A percentile compares a stretch with the other conserved stretches of the same genome.
These are phyloP conservation scores for Bombus confusus DNA, from an alignment of 1,140 invertebrate genomes.

Conservation along the genomic window DNA sequence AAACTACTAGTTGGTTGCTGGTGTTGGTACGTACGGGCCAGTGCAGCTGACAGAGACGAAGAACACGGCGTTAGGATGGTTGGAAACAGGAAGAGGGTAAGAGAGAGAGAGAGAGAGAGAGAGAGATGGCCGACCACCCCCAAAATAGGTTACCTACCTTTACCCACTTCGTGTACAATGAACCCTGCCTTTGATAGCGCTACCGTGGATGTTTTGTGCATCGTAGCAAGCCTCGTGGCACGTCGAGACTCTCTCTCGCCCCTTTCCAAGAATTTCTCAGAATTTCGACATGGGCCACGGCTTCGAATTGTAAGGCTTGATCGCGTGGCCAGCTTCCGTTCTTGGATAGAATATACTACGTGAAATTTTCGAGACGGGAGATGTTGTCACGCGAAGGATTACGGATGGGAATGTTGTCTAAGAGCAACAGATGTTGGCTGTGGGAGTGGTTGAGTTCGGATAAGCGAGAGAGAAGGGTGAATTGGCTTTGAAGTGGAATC, in stretches of 20 bases:
- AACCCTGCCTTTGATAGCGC: conserved; percentile 49
- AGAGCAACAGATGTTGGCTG: conserved; percentile 42
- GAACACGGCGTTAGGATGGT: background rate
- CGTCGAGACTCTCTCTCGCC: background rate
- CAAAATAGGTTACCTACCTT: conserved; percentile 74
- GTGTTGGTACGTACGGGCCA: conserved; percentile 16
- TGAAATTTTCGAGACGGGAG: no score
- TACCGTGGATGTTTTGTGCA: conserved; percentile 18
- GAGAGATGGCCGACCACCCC: conserved; percentile 57
- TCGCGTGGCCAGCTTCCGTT: background rate
- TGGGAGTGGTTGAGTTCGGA: background rate
- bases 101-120: background rate
- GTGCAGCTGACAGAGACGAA: background rate
- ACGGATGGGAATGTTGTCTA: background rate
- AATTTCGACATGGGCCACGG: conserved; percentile 11
- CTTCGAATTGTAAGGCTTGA: conserved; percentile 15
- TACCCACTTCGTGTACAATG: conserved; percentile 60
- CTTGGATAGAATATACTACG: background rate
- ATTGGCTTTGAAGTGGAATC: no score
- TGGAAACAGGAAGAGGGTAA: background rate
- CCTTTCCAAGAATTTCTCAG: background rate
- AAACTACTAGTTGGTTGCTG: conserved; percentile 8
- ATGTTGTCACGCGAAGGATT: background rate
- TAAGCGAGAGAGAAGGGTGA: background rate
- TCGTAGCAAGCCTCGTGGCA: background rate